phyloP scores from a whole-genome alignment of 2,888 invertebrate genomes.

The Hermaeophaga mercurialis region DNA sequence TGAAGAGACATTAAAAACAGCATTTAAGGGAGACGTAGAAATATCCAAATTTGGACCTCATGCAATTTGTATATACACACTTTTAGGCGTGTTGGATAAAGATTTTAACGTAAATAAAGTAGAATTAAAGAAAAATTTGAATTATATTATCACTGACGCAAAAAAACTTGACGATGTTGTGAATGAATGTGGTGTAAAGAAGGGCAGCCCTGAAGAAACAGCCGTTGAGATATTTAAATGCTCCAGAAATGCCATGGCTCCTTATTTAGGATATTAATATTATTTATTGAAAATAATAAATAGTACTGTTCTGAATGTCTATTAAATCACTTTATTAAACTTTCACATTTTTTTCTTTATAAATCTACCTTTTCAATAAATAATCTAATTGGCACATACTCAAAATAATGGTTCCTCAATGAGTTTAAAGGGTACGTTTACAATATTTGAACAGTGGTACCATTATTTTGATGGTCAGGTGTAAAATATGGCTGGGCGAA shows the following conservation, averaged over 20 bases:
- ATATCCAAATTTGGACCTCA: constrained; percentile 7
- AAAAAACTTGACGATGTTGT: constrained; percentile 8
- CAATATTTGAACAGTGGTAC: no score
- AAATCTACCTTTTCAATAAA: no score
- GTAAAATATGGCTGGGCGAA: no score
- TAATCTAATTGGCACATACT: no score
- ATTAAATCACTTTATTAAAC: no score
- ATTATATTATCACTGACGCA: constrained; percentile 6
- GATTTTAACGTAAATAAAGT: constrained; percentile 5
- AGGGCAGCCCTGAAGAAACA: constrained; percentile 12
- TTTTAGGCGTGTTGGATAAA: constrained; percentile 10
- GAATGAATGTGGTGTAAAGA: constrained; percentile 8
- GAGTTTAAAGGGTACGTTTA: no score
- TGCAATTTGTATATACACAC: constrained; percentile 14
- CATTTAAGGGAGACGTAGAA: constrained; percentile 14
- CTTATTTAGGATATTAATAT: constrained; percentile 9
- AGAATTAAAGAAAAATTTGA: constrained; percentile 8
- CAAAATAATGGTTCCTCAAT: no score
- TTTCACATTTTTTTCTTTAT: no score
- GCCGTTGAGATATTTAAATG: constrained; percentile 21
- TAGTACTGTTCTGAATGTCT: no score
- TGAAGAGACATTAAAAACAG: constrained; percentile 16
- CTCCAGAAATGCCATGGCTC: constrained; percentile 10
- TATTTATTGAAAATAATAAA: no score
- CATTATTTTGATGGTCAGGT: no score